A percentile compares a stretch with the other conserved stretches of the same genome.
phyloP scores from a whole-genome alignment of 2,888 invertebrate species.

The Aporophyla lueneburgensis region DNA sequence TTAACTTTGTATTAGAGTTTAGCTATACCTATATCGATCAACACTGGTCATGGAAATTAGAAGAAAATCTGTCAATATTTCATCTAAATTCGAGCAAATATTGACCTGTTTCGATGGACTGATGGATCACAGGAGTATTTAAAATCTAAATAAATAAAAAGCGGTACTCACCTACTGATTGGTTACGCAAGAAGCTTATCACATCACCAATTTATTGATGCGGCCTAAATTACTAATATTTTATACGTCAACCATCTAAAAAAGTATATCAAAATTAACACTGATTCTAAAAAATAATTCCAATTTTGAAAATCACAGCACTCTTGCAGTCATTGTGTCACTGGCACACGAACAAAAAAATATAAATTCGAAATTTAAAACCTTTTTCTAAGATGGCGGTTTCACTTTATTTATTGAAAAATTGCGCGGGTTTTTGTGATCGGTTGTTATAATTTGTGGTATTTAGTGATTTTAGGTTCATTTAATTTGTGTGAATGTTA shows the following conservation, averaged over 20 bases:
- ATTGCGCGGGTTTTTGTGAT: constrained; percentile 56
- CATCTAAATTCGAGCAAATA: neutral
- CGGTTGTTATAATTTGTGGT: constrained; percentile 39
- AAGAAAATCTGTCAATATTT: constrained; percentile 1
- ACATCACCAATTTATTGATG: constrained; percentile 60
- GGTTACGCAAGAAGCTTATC: constrained; percentile 69
- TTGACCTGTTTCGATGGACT: neutral
- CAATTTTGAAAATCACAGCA: constrained; percentile 74
- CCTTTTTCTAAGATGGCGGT: constrained; percentile 25
- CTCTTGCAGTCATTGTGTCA: constrained; percentile 70
- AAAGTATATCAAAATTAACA: constrained; percentile 53
- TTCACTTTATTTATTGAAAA: constrained; percentile 41
- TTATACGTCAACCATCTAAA: constrained; percentile 36
- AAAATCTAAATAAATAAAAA: neutral
- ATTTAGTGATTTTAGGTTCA: constrained; percentile 39
- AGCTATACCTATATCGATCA: neutral
- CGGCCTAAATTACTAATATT: constrained; percentile 39
- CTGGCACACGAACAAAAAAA: constrained; percentile 67
- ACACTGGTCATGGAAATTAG: neutral
- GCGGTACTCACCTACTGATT: constrained; percentile 61
- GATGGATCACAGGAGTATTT: neutral
- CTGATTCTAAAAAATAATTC: constrained; percentile 59
- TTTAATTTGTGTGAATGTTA: constrained; percentile 62
- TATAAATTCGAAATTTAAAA: constrained; percentile 50
- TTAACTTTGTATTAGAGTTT: neutral